Evolutionary conservation across 2,113 vertebrate species (phyloP).

Genomic region (Syngnathus typhle): DNA sequence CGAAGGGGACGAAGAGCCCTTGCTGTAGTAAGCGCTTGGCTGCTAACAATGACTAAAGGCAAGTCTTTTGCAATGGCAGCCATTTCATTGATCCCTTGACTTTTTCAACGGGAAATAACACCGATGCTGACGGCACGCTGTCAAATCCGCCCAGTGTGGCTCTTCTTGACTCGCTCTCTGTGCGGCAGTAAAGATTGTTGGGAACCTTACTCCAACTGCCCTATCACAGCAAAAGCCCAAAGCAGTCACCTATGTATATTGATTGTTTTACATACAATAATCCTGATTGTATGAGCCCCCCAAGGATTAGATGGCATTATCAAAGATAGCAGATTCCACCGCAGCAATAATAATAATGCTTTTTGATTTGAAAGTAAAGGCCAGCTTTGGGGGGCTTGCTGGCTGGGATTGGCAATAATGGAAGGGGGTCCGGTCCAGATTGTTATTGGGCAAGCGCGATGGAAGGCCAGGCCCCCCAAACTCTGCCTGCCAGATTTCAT

Average conservation of each 20-base stretch:
- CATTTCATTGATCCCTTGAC: constrained; percentile 43
- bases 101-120: constrained; percentile 28
- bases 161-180: constrained; percentile 27
- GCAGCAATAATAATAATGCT: constrained; percentile 14
- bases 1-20: constrained; percentile 2
- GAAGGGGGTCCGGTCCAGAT: constrained; percentile 23
- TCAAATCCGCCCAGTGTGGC: constrained; percentile 11
- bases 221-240: not conserved
- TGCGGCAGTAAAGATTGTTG: not conserved
- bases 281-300: constrained; percentile 36
- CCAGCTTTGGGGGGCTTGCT: constrained; percentile 14
- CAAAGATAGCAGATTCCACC: constrained; percentile 37
- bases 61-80: constrained; percentile 39
- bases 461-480: constrained; percentile 59
- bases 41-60: constrained; percentile 27
- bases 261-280: constrained; percentile 19
- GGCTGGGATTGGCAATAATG: constrained; percentile 33
- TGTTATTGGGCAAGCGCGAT: constrained; percentile 41
- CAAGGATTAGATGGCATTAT: constrained; percentile 47
- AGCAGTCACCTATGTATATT: too few species aligned
- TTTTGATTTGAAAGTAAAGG: constrained; percentile 23
- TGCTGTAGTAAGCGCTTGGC: constrained; percentile 33
- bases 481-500: constrained; percentile 74
- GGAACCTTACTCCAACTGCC: not conserved
- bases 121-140: constrained; percentile 26